These are phyloP conservation scores for Ichneumoninae sp. DNA, from an alignment of 2,888 invertebrate species.

Conservation along the genomic window DNA sequence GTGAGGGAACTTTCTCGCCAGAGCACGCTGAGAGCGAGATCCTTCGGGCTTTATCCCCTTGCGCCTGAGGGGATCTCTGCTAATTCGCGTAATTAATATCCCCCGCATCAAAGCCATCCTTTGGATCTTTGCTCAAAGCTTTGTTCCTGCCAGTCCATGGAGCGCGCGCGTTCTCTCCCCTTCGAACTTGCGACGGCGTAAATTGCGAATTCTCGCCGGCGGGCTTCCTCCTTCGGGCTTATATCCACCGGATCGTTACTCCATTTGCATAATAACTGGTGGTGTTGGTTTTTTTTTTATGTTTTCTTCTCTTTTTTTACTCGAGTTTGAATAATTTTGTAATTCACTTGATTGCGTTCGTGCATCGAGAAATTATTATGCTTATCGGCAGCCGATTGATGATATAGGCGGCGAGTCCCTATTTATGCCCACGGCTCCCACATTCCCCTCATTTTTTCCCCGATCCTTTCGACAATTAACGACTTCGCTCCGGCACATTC, in stretches of 20 bases:
- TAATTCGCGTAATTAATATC: constrained; percentile 67
- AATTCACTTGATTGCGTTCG: constrained; percentile 52
- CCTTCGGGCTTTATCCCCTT: constrained; percentile 41
- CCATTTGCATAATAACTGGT: constrained; percentile 53
- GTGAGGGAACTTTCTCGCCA: constrained; percentile 63
- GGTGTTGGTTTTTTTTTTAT: constrained; percentile 28
- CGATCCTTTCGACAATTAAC: constrained; percentile 13
- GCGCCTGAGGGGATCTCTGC: constrained; percentile 48
- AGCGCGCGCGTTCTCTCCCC: constrained; percentile 1
- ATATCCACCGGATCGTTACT: constrained; percentile 45
- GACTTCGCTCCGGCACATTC: not conserved
- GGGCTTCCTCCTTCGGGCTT: constrained; percentile 38
- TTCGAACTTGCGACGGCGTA: constrained; percentile 24
- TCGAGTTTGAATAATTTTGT: constrained; percentile 45
- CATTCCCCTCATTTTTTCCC: not conserved
- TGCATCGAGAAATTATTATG: constrained; percentile 1
- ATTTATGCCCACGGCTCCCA: not conserved
- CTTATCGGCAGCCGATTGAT: constrained; percentile 2
- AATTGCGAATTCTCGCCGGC: constrained; percentile 38
- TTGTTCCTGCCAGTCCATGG: constrained; percentile 20
- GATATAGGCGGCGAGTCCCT: not conserved
- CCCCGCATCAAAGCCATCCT: constrained; percentile 42
- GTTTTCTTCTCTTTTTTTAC: constrained; percentile 12
- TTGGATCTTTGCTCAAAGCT: constrained; percentile 45
- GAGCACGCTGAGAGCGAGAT: constrained; percentile 66